Evolutionary conservation across 1,140 invertebrate genomes (phyloP), one percentile per base, ranked within the genome.

Genomic region (Acromyrmex charruanus): DNA sequence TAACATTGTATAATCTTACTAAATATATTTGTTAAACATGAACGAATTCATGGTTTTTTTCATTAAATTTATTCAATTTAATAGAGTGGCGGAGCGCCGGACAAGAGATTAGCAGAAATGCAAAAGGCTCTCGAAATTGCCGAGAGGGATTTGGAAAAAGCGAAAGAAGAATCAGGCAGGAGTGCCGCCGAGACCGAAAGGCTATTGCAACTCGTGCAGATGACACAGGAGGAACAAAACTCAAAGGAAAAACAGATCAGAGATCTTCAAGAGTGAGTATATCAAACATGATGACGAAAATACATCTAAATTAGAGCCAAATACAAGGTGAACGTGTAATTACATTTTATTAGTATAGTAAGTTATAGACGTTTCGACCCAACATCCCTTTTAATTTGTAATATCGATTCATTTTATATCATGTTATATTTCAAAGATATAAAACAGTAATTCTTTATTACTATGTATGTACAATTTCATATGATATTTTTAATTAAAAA

Each of bases 161-260:
- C 97, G 74, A 97, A 97, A 92, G 97, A 98, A 93, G 98, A 99
- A 94, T 96, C 97, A 18, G 96, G 97, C 92, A 96, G 98, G 90
- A 97, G 98, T 63, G 96, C 98, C 86, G 96, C 97, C 51, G 98
- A 99, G 96, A 98, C 98, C 85, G 99, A 99, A 94, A 96, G 98
- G 91, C 95, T 99, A 85, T 95, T 99, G 88, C 97, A 99, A 94
- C 96, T 99, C 55, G 97, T 99, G 92, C 98, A 99, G 96, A 99
- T 99, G 97, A 97, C 97, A 88, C 99, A 99, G 94, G 98, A 99
- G 94, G 99, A 99, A 93, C 98, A 99, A 94, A 98, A 98, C 93
- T 96, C 97, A 88, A 99, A 99, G 95, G 99, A 99, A 93, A 98
- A 98, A 95, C 97, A 98, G 94, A 99, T 99, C 88, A 97, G 98